Evolutionary conservation across 1,140 invertebrate genomes (phyloP), one percentile per base, ranked within the genome.

Genomic region (Platorchestia sp.): DNA sequence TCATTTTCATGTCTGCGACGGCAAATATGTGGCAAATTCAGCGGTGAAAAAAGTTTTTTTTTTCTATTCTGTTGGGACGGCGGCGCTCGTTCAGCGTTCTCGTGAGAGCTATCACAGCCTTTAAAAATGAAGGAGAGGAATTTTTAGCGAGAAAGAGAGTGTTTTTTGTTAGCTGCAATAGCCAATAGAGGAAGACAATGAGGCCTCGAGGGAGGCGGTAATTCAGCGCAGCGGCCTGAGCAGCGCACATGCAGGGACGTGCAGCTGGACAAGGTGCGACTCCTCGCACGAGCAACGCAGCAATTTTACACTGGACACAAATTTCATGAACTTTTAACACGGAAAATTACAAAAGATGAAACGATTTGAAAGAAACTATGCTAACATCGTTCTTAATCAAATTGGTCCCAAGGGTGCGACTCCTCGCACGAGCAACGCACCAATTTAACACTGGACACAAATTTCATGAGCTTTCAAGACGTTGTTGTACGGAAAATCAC

Each of bases 111-210:
- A 93, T 93, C 91, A 93, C 45, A 10, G 45, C 43, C 36, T 3
- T 10, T 45, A 93, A 93, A 93, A 93, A 93, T 44, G 91, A 93
- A 45, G 43, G 47, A 90, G 87, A 90, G 87, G 87, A 40, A 93
- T 93, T 93, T 93, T 93, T 45, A 45, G 43, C 91, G 43, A 93
- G 43, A 45, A 93, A 47, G 44, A 93, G 91, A 93, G 45, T 40
- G 45, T 93, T 93, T 44, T 93, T 93, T 93, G 91, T 93, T 93
- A 44, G 41, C 45, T 42, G 91, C 43, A 93, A 93, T 93, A 93
- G 91, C 91, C 91, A 45, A 93, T 45, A 93, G 91, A 93, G 91
- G 36, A 93, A 93, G 91, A 93, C 91, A 93, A 93, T 45, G 45
- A 45, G 45, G 91, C 43, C 91, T 93, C 43, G 5, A 93, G 91